Evolutionary conservation across 2,113 vertebrate species (phyloP).

Genomic region (Heterochromis multidens): DNA sequence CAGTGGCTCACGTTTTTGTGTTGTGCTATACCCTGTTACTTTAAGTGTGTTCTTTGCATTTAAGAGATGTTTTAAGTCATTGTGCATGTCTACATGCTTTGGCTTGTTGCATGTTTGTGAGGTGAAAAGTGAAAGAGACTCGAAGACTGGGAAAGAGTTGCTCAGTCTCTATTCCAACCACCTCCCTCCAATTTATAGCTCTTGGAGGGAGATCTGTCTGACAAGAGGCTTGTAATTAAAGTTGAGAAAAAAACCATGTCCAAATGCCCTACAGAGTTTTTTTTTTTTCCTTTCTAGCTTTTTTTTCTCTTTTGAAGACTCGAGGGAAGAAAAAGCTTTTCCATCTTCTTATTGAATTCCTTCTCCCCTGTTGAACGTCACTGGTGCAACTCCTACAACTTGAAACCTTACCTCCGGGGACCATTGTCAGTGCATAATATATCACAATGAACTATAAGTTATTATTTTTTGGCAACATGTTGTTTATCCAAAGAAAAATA

Average conservation of each 20-base stretch:
- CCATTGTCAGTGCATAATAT: background rate
- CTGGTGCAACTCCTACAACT: background rate
- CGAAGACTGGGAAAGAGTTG: conserved; percentile 52
- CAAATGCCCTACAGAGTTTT: conserved; percentile 59
- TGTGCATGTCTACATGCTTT: background rate
- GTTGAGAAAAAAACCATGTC: conserved; percentile 35
- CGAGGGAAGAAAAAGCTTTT: conserved; percentile 30
- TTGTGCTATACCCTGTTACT: background rate
- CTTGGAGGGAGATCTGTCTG: conserved; percentile 75
- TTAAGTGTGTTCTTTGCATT: background rate
- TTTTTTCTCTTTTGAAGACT: conserved; percentile 26
- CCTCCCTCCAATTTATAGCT: conserved; percentile 73
- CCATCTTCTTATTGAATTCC: background rate
- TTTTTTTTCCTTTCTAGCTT: background rate
- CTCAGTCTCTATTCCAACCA: conserved; percentile 59
- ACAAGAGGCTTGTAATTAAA: conserved; percentile 77
- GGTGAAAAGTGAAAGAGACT: conserved; percentile 51
- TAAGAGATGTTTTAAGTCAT: background rate
- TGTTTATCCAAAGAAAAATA: background rate
- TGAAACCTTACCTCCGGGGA: conserved; percentile 2
- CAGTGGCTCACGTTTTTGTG: background rate
- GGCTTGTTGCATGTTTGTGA: conserved; percentile 33
- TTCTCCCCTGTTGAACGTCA: background rate
- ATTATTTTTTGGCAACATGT: background rate
- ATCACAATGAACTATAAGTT: background rate